Evolutionary conservation across 2,113 vertebrate species (phyloP).

Genomic region (Sarotherodon lohbergeri): DNA sequence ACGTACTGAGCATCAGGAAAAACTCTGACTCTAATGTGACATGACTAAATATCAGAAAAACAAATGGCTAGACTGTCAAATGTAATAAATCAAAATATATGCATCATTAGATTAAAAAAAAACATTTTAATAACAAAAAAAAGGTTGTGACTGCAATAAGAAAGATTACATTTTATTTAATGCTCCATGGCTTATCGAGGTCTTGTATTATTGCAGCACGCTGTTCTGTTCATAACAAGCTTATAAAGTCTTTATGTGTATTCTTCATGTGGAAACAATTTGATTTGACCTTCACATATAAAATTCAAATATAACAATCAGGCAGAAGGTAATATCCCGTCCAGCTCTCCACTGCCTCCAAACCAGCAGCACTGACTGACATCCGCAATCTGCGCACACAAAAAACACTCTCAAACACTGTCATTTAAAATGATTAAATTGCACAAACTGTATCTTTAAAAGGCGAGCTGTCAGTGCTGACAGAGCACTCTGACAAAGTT

Average conservation of each 20-base stretch:
- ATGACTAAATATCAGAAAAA: neutral
- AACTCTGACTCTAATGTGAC: neutral
- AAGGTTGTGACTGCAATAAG: neutral
- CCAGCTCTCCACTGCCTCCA: neutral
- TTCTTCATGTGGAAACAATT: neutral
- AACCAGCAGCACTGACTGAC: neutral
- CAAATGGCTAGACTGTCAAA: neutral
- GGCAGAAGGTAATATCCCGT: neutral
- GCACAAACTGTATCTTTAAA: neutral
- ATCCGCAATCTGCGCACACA: neutral
- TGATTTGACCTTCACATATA: neutral
- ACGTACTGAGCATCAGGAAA: neutral
- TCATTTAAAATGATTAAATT: neutral
- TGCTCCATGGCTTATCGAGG: neutral
- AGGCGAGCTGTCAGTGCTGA: neutral
- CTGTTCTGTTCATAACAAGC: neutral
- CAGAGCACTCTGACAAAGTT: neutral
- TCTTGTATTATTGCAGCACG: neutral
- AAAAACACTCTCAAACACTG: neutral
- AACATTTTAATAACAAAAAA: neutral
- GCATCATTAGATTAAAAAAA: neutral
- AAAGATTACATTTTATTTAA: neutral
- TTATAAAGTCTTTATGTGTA: neutral
- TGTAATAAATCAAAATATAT: neutral
- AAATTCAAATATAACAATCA: neutral